These are phyloP conservation scores for Lerista edwardsae DNA, from an alignment of 2,797 vertebrate species.

Conservation along the genomic window DNA sequence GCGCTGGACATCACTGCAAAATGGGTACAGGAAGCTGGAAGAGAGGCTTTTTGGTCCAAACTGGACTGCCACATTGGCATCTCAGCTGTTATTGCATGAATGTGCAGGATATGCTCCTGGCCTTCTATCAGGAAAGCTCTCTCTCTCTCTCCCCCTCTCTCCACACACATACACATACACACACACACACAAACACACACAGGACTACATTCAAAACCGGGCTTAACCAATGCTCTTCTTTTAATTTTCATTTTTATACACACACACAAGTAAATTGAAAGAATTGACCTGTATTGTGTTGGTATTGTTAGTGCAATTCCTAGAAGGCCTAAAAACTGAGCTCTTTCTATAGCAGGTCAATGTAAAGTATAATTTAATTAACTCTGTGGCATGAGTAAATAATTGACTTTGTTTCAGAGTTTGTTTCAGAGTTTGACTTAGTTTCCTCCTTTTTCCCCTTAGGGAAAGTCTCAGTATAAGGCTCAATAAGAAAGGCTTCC, in stretches of 20 bases:
- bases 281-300: not conserved
- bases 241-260: not conserved
- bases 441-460: no score
- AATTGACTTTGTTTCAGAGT: not conserved
- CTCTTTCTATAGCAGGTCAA: not conserved
- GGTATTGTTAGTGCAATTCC: not conserved
- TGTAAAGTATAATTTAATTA: conserved; percentile 4
- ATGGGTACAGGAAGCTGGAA: not conserved
- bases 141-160: no score
- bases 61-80: no score
- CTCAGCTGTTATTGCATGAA: no score
- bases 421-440: not conserved
- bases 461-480: no score
- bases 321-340: not conserved
- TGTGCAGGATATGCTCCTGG: not conserved
- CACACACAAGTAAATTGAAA: not conserved
- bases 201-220: not conserved
- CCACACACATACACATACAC: no score
- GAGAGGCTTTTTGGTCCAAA: no score
- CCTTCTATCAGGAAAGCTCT: not conserved
- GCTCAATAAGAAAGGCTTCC: no score
- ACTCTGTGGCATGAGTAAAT: not conserved
- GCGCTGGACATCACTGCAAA: no score
- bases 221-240: not conserved
- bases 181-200: no score